Base-by-base conservation (phyloP, 2,888 invertebrate genomes). In the Bursaphelenchus okinawaensis region DNA sequence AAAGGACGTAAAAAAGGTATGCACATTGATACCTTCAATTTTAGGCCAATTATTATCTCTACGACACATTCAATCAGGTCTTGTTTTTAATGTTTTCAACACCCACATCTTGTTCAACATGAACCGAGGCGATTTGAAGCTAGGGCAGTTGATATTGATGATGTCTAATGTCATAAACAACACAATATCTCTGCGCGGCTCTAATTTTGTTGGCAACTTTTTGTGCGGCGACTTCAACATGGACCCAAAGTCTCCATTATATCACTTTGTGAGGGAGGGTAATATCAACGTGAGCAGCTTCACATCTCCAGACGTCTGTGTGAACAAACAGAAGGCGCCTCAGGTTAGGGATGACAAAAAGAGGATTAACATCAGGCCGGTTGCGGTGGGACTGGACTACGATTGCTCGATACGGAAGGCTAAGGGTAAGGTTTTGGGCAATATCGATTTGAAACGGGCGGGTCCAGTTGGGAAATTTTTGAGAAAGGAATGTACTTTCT, bases 21-120 rank as follows among this genome's bases (percentile, higher is more conserved):
- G 7, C 50, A 7, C 27, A 16, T 7, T 8, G 23, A 9, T 9
- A 56, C n/a, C 57, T 8, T 22, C 29, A 16, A 59, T 27, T 68
- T 50, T 19, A 68, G 76, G 67, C 3, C 78, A 78, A 68, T 64
- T 79, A 7, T n/a, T 73, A 19, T 62, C 65, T 7, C 66, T 79
- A 19, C 50, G 58, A 8, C 66, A 71, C 24, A 31, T 50, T 65
- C 20, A 27, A 20, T 76, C 75, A 0, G 55, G 58, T 22, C 61
- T 69, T 19, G 28, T 68, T 0, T 55, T 94, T 40, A 87, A 91
- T 58, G 88, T 96, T 0, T 91, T 92, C 4, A 96, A 92, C 12
- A 96, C 96, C 0, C 98, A 98, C 84, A 86, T 98, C 55, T 85
- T 96, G 9, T 98, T 90, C 84, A 96, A 96, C 86, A 93, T 92